Conservation (phyloP, 2,888 invertebrate species). For the Sericinus montela region DNA sequence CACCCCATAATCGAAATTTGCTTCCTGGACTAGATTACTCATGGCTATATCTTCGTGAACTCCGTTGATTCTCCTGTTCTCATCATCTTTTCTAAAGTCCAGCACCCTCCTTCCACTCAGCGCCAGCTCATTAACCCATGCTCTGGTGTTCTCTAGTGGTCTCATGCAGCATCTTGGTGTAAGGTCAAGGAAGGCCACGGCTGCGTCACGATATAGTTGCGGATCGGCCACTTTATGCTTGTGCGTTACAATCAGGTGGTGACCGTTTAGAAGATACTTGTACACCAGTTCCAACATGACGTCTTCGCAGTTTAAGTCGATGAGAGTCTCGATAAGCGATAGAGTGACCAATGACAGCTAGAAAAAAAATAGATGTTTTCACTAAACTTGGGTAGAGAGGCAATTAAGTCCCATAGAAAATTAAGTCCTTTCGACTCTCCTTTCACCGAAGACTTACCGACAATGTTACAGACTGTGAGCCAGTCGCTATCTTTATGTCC, state of each 20-base stretch:
- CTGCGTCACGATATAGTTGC: constrained; percentile 60
- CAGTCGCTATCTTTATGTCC: too few species aligned
- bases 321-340: constrained; percentile 92
- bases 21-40: constrained; percentile 62
- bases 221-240: constrained; percentile 53
- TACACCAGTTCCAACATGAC: constrained; percentile 95
- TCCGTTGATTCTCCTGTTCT: constrained; percentile 49
- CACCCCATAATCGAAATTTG: constrained; percentile 67
- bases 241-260: constrained; percentile 51
- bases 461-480: too few species aligned
- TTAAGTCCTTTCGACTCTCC: too few species aligned
- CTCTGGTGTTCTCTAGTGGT: constrained; percentile 51
- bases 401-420: too few species aligned
- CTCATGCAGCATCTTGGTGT: constrained; percentile 82
- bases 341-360: constrained; percentile 92
- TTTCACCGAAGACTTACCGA: too few species aligned
- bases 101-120: constrained; percentile 51
- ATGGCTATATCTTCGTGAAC: constrained; percentile 61
- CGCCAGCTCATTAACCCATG: constrained; percentile 62
- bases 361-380: too few species aligned
- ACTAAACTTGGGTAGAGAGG: too few species aligned
- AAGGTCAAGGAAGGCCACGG: constrained; percentile 53
- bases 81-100: constrained; percentile 49
- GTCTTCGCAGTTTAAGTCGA: constrained; percentile 97
- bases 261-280: constrained; percentile 83